phyloP scores from a whole-genome alignment of 2,888 invertebrate genomes.

The Xestia rhomboidea region DNA sequence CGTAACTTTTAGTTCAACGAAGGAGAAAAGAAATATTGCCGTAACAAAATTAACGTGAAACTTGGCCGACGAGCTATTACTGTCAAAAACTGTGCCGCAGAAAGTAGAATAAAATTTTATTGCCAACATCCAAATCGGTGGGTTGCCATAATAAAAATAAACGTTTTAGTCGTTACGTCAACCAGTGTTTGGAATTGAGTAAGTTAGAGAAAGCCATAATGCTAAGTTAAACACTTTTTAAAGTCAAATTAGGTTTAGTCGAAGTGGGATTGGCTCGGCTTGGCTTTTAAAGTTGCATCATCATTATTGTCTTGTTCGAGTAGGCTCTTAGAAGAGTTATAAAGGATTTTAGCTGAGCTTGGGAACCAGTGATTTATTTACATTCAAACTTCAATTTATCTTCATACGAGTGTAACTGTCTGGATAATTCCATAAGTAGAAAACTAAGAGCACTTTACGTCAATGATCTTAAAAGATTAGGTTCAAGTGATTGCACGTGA shows the following conservation, averaged over 20 bases:
- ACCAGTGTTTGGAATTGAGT: conserved; percentile 69
- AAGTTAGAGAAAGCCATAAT: conserved; percentile 68
- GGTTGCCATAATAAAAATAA: conserved; percentile 72
- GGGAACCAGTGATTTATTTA: conserved; percentile 50
- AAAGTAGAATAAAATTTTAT: conserved; percentile 67
- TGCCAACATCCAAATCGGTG: conserved; percentile 65
- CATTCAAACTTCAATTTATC: conserved; percentile 46
- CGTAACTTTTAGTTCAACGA: conserved; percentile 18
- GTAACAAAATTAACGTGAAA: conserved; percentile 60
- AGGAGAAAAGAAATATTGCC: conserved; percentile 27
- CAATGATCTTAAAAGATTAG: conserved; percentile 13
- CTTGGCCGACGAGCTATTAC: conserved; percentile 63
- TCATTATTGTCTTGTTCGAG: conserved; percentile 63
- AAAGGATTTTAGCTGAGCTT: conserved; percentile 39
- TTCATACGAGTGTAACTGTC: conserved; percentile 23
- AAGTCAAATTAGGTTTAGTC: conserved; percentile 66
- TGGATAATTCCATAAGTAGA: conserved; percentile 22
- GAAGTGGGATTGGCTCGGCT: conserved; percentile 54
- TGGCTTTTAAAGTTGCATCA: conserved; percentile 68
- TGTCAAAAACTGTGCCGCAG: conserved; percentile 66
- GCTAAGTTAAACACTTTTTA: conserved; percentile 70
- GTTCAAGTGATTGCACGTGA: conserved; percentile 27
- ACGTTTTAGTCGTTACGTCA: conserved; percentile 69
- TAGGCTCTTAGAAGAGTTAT: conserved; percentile 49
- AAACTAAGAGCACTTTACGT: conserved; percentile 19